These are phyloP conservation scores for Labeo calbasu DNA, from an alignment of 2,797 vertebrate genomes.

Conservation along the genomic window DNA sequence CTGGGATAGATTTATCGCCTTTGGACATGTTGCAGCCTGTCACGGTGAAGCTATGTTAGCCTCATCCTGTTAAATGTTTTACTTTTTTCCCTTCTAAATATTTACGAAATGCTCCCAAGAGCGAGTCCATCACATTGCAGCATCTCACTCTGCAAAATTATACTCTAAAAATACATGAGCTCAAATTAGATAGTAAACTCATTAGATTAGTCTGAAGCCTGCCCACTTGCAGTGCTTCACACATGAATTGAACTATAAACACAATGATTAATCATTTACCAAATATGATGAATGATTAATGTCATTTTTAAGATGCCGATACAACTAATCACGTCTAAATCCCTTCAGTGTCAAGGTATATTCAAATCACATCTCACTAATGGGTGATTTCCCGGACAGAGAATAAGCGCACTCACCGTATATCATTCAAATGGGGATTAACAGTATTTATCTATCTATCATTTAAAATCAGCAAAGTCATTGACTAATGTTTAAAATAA, in stretches of 20 bases:
- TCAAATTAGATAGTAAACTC: constrained; percentile 5
- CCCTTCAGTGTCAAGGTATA: neutral
- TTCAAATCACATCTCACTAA: constrained; percentile 22
- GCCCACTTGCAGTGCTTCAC: neutral
- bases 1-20: constrained; percentile 33
- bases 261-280: constrained; percentile 15
- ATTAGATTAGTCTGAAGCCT: constrained; percentile 14
- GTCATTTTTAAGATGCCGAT: neutral
- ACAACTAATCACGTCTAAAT: constrained; percentile 28
- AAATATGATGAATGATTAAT: constrained; percentile 16
- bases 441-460: neutral
- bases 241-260: neutral
- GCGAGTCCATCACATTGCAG: neutral
- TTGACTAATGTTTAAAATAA: constrained; percentile 1
- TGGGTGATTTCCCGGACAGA: neutral
- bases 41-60: constrained; percentile 33
- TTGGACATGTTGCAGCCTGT: constrained; percentile 33
- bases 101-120: neutral
- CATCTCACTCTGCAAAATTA: neutral
- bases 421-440: constrained; percentile 3
- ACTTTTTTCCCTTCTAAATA: neutral
- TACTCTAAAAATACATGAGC: neutral
- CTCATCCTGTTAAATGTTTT: constrained; percentile 41
- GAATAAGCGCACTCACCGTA: neutral
- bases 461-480: neutral